A percentile compares a stretch with the other conserved stretches of the same genome.
These are phyloP conservation scores for Noctua janthe DNA, from an alignment of 2,888 invertebrate genomes.

Conservation along the genomic window DNA sequence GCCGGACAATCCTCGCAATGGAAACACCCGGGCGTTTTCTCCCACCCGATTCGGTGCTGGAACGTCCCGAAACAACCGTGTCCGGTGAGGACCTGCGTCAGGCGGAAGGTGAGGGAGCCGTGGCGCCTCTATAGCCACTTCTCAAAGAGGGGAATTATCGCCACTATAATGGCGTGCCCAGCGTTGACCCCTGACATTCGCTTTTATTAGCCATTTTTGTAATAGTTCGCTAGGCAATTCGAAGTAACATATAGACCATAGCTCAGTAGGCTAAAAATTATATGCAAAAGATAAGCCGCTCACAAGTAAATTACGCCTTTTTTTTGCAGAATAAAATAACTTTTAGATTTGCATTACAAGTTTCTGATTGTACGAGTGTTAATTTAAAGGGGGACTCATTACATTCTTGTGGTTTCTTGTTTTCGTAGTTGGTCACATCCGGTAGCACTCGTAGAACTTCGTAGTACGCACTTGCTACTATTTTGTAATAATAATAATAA, in stretches of 20 bases:
- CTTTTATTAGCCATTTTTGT: not conserved
- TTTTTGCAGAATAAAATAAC: not conserved
- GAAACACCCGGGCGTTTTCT: no score
- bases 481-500: not conserved
- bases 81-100: no score
- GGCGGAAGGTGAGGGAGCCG: no score
- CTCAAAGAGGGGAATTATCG: no score
- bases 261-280: not conserved
- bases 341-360: not conserved
- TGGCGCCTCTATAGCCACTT: no score
- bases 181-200: slow-evolving; percentile 12
- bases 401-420: not conserved
- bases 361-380: not conserved
- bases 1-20: no score
- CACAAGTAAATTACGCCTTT: not conserved
- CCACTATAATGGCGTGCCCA: no score
- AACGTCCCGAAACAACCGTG: no score
- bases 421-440: not conserved
- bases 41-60: no score
- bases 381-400: not conserved
- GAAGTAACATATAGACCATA: not conserved
- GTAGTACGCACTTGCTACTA: slow-evolving; percentile 10
- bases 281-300: not conserved
- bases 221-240: slow-evolving; percentile 14
- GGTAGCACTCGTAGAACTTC: slow-evolving; percentile 19